Evolutionary conservation across 2,888 invertebrate genomes (phyloP), one percentile per base, ranked within the genome.

Genomic region (Chouioia cunea): DNA sequence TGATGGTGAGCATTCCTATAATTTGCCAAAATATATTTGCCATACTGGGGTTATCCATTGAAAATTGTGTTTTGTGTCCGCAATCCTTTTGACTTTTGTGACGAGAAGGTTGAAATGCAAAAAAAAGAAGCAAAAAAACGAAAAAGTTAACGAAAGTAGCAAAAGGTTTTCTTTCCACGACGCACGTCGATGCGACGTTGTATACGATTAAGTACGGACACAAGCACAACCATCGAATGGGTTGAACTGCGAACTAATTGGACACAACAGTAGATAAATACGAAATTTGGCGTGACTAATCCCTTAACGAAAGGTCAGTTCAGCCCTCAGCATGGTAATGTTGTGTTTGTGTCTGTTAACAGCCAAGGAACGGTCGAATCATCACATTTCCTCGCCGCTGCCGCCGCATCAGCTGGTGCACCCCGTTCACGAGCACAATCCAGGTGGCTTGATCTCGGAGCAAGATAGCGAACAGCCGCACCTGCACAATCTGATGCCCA

Each of bases 141-240:
- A 22, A 54, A 6, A n/a, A 27, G 44, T 70, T 44, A 43, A 22
- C 10, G 59, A 56, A 62, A 60, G 70, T 70, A 66, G 66, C 66
- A 54, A 53, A 59, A 56, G 14, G 64, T 43, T 58, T 73, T 62
- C 50, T 36, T 60, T 62, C 43, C 53, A 68, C 20, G 36, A 27
- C 6, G 27, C n/a, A n/a, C n/a, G n/a, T n/a, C n/a, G n/a, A n/a
- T n/a, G n/a, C n/a, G 27, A 27, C 4, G 3, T 27, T 27, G 3
- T 69, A 8, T 50, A 20, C 50, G 27, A 65, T 44, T 65, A 57
- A 76, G 77, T 79, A 82, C 79, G 81, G 83, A 83, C 83, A 83
- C 83, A 83, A 83, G 83, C 83, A 83, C 83, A 83, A 82, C 83
- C 82, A 83, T 83, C 82, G 77, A 78, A 79, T 78, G 83, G 83